A percentile compares a stretch with the other conserved stretches of the same genome.
These are phyloP conservation scores for Zhuqinia jingwanae DNA, from an alignment of 2,888 invertebrate species.

Conservation along the genomic window DNA sequence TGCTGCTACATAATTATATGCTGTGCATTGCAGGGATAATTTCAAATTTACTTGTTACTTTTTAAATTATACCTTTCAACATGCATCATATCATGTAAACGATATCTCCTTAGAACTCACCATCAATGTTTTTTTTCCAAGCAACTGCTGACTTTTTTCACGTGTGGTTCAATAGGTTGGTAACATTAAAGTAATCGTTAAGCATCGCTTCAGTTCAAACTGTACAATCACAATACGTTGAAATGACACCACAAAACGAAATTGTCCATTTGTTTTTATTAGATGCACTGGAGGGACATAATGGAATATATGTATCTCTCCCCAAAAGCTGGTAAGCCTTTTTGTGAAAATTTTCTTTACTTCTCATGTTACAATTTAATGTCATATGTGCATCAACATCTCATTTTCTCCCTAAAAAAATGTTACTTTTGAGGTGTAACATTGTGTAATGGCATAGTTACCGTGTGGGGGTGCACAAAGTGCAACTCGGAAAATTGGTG, in stretches of 20 bases:
- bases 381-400: not conserved
- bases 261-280: constrained; percentile 57
- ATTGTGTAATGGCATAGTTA: not conserved
- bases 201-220: not conserved
- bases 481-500: no score
- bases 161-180: no score
- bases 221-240: not conserved
- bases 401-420: not conserved
- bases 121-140: no score
- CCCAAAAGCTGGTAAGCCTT: constrained; percentile 20
- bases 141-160: not conserved
- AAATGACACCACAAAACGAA: not conserved
- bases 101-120: no score
- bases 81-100: no score
- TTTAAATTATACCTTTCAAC: no score
- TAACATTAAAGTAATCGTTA: constrained; percentile 32
- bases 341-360: not conserved
- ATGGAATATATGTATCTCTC: constrained; percentile 10
- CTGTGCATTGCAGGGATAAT: no score
- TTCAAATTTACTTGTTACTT: no score
- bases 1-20: no score
- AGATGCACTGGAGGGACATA: constrained; percentile 29
- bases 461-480: no score
- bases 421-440: not conserved
- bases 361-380: constrained; percentile 1